A percentile compares a stretch with the other conserved stretches of the same genome.
These are phyloP conservation scores for Hypomecis punctinalis DNA, from an alignment of 2,888 invertebrate species.

Conservation along the genomic window DNA sequence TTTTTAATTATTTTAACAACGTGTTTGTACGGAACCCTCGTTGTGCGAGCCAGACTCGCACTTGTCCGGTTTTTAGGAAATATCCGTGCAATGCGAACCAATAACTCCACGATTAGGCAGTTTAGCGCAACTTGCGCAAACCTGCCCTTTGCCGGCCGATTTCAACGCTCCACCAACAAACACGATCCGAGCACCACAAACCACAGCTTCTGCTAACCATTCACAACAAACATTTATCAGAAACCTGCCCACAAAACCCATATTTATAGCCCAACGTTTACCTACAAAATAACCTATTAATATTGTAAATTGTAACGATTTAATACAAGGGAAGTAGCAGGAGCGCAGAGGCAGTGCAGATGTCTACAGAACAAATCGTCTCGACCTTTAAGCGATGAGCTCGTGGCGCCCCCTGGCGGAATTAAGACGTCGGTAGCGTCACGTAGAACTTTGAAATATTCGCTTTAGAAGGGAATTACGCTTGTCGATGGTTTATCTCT, in stretches of 20 bases:
- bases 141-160: slow-evolving; percentile 39
- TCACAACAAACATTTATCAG: slow-evolving; percentile 59
- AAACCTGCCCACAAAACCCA: slow-evolving; percentile 51
- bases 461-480: slow-evolving; percentile 11
- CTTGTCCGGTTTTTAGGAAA: slow-evolving; percentile 18
- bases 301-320: slow-evolving; percentile 77
- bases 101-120: slow-evolving; percentile 33
- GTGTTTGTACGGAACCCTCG: no score
- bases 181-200: slow-evolving; percentile 41
- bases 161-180: slow-evolving; percentile 40
- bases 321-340: slow-evolving; percentile 57
- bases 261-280: slow-evolving; percentile 68
- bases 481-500: slow-evolving; percentile 10
- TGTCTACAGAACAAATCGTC: slow-evolving; percentile 57
- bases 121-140: slow-evolving; percentile 35
- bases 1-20: no score
- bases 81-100: slow-evolving; percentile 12
- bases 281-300: slow-evolving; percentile 76
- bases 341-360: slow-evolving; percentile 57
- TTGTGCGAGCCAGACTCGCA: no score
- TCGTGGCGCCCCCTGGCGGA: slow-evolving; percentile 44
- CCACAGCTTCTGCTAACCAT: slow-evolving; percentile 43
- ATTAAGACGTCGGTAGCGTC: slow-evolving; percentile 41
- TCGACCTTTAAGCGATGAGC: slow-evolving; percentile 53
- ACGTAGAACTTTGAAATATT: slow-evolving; percentile 33